Evolutionary conservation across 2,888 invertebrate species (phyloP).

Genomic region (Cataglyphis altisquamis): DNA sequence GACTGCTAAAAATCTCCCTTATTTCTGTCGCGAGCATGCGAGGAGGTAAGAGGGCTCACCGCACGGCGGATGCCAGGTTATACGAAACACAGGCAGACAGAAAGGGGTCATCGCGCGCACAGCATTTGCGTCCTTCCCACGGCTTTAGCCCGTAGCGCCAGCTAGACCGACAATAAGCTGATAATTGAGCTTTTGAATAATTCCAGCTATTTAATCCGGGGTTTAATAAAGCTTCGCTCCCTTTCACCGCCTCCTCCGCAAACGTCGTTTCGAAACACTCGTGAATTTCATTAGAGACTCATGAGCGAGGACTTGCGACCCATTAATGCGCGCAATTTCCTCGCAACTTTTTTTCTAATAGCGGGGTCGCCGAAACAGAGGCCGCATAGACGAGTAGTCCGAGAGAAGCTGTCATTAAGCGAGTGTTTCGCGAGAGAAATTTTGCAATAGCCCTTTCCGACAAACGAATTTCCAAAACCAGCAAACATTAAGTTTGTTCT

Average conservation of each 20-base stretch:
- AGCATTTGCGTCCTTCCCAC: constrained; percentile 80
- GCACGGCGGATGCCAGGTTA: constrained; percentile 14
- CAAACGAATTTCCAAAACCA: not conserved
- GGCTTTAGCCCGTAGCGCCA: constrained; percentile 79
- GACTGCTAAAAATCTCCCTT: constrained; percentile 74
- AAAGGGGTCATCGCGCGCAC: constrained; percentile 59
- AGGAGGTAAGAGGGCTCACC: constrained; percentile 31
- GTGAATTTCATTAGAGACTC: constrained; percentile 75
- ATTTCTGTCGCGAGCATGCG: constrained; percentile 64
- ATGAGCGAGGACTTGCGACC: constrained; percentile 62
- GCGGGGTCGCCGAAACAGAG: not conserved
- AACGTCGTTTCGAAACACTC: constrained; percentile 71
- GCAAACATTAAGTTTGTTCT: not conserved
- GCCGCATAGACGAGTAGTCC: not conserved
- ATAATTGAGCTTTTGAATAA: constrained; percentile 85
- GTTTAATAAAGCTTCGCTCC: constrained; percentile 74
- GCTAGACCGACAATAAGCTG: constrained; percentile 84
- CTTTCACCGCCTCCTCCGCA: not conserved
- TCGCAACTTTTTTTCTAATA: constrained; percentile 35
- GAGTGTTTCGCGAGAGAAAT: not conserved
- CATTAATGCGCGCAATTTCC: constrained; percentile 75
- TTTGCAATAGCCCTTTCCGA: not conserved
- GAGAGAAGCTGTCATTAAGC: not conserved
- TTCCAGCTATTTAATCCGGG: constrained; percentile 80
- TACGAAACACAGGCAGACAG: constrained; percentile 23